phyloP scores from a whole-genome alignment of 2,113 vertebrate species.

The Peromyscus californicus region DNA sequence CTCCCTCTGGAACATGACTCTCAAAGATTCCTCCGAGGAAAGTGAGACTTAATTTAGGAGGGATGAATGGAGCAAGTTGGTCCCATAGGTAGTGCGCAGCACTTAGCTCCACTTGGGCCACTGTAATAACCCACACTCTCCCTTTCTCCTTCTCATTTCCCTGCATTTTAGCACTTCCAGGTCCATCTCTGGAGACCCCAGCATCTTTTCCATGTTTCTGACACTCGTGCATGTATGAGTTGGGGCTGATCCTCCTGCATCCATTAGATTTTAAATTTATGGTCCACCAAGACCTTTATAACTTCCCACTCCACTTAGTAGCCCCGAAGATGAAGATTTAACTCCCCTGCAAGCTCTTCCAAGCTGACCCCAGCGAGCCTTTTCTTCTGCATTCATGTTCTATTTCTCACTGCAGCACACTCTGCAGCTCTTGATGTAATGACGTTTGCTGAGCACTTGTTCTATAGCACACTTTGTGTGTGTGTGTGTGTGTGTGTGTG shows the following conservation, averaged over 20 bases:
- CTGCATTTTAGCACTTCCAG: conserved; percentile 72
- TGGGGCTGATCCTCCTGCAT: conserved; percentile 48
- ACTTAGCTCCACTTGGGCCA: conserved; percentile 64
- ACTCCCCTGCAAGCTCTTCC: conserved; percentile 39
- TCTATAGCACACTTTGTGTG: not conserved
- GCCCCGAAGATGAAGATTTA: conserved; percentile 51
- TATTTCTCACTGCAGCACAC: conserved; percentile 15
- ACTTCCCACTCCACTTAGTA: conserved; percentile 55
- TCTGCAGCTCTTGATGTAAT: not conserved
- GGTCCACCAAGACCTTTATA: conserved; percentile 64
- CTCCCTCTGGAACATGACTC: conserved; percentile 71
- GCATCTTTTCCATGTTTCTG: conserved; percentile 73
- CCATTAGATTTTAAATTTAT: conserved; percentile 76
- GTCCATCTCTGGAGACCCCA: conserved; percentile 53
- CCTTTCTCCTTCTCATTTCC: conserved; percentile 57
- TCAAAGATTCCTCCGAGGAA: conserved; percentile 61
- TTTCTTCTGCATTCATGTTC: conserved; percentile 1
- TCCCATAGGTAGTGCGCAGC: conserved; percentile 61
- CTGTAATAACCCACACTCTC: conserved; percentile 75
- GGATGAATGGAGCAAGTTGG: conserved; percentile 70
- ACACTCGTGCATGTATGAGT: conserved; percentile 62
- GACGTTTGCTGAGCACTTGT: not conserved
- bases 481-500: not conserved
- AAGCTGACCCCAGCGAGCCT: not conserved
- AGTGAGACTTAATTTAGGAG: conserved; percentile 79